Evolutionary conservation across 2,797 vertebrate species (phyloP).

Genomic region (Loris lydekkerianus): DNA sequence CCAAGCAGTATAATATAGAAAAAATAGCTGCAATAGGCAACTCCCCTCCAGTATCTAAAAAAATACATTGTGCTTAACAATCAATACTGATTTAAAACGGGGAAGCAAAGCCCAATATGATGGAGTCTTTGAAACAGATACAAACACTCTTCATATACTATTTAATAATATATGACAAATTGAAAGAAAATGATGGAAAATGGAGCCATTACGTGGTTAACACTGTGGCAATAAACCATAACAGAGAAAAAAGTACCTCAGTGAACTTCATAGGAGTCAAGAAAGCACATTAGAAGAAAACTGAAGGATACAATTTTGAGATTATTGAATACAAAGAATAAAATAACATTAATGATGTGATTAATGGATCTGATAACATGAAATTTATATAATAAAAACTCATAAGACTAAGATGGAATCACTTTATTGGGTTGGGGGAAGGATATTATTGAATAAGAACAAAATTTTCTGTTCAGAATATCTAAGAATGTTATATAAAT

Average conservation of each 20-base stretch:
- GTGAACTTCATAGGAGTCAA: neutral
- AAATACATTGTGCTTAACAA: fast-evolving
- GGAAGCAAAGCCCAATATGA: neutral
- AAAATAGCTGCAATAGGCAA: fast-evolving
- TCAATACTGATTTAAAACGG: neutral
- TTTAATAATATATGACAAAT: fast-evolving
- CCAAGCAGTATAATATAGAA: fast-evolving
- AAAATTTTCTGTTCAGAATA: neutral
- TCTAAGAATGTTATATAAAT: neutral
- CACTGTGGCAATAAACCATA: fast-evolving
- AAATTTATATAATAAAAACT: neutral
- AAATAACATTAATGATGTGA: neutral
- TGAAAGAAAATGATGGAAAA: fast-evolving
- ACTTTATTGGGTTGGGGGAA: fast-evolving
- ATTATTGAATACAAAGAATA: neutral
- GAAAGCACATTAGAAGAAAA: neutral
- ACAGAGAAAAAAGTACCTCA: neutral
- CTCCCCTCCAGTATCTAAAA: neutral
- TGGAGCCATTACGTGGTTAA: fast-evolving
- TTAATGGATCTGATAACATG: neutral
- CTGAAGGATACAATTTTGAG: neutral
- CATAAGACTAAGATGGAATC: fast-evolving
- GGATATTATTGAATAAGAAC: neutral
- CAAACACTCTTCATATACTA: fast-evolving
- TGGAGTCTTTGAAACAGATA: neutral